A percentile compares a stretch with the other conserved stretches of the same genome.
These are phyloP conservation scores for Mesorhabditis sp. DNA, from an alignment of 2,888 invertebrate species.

Conservation along the genomic window DNA sequence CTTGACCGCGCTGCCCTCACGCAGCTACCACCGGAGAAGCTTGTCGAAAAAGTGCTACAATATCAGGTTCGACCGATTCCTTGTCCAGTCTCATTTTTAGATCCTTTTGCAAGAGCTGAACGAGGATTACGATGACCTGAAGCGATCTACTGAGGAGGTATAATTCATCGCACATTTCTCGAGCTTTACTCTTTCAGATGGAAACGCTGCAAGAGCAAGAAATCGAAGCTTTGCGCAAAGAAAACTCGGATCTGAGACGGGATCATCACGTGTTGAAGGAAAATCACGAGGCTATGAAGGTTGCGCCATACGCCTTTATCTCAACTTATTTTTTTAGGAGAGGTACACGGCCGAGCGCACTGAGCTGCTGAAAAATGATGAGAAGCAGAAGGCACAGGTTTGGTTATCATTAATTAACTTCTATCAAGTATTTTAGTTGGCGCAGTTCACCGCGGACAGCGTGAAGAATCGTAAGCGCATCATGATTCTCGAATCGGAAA, in stretches of 20 bases:
- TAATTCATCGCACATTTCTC: not conserved
- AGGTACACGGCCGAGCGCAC: too few species aligned
- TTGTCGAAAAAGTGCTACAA: not conserved
- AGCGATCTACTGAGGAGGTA: not conserved
- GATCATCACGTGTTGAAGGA: not conserved
- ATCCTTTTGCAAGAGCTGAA: not conserved
- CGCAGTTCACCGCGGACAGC: too few species aligned
- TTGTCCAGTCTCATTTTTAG: not conserved
- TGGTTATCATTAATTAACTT: too few species aligned
- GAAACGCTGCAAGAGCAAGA: not conserved
- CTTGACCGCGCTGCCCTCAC: not conserved
- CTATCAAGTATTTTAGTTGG: too few species aligned
- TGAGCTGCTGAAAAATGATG: too few species aligned
- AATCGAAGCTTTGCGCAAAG: not conserved
- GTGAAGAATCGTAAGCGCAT: too few species aligned
- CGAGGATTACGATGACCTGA: not conserved
- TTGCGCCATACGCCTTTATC: not conserved
- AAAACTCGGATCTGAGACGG: not conserved
- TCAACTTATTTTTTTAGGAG: too few species aligned
- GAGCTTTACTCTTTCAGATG: not conserved
- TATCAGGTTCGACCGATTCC: not conserved
- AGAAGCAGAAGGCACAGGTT: too few species aligned
- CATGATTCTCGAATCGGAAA: too few species aligned
- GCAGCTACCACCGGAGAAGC: constrained; percentile 5
- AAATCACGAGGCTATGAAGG: not conserved